Base-by-base conservation (phyloP, 2,888 invertebrate species). In the Keiferia lycopersicella region DNA sequence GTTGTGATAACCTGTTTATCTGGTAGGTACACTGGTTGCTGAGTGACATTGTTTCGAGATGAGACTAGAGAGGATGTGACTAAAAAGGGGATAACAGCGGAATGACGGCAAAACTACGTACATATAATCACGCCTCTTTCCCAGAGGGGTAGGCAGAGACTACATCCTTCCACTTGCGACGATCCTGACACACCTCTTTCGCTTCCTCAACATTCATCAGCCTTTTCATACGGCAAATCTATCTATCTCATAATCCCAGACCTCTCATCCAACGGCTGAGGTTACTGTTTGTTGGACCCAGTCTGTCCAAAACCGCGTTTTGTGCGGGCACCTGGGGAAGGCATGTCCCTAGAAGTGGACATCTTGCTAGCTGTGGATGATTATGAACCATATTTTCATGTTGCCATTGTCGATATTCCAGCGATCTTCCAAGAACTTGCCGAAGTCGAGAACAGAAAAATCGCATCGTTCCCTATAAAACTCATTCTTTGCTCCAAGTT, bases 1-100 rank as follows among this genome's bases (percentile, higher is more conserved):
- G 39, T 60, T 64, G 73, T 77, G 77, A 79, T 80, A 82, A 87
- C 86, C 77, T 66, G 87, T 84, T 81, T 68, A 69, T 71, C 82
- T 71, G 72, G 82, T 78, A 75, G 75, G 69, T 64, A n/a, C n/a
- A 66, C 63, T 75, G 70, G 71, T 64, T 67, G 69, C 65, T 67
- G 70, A 76, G 71, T 75, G 73, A 75, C 75, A 73, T 68, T 71
- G 68, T 73, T 45, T 16, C 45, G 16, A 45, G 45, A 45, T 45
- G 45, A 45, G 45, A 45, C 11, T 45, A 11, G 45, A 45, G 16
- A 8, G 20, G 39, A 22, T 39, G 59, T n/a, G n/a, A 6, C 26
- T 26, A 26, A 4, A 26, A 6, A 26, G 2, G 26, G 26, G 26
- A 26, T 2, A 6, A 26, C 26, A 26, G 6, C 26, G 2, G 41